phyloP scores from a whole-genome alignment of 2,888 invertebrate species.

The Stenoptilia bipunctidactyla region DNA sequence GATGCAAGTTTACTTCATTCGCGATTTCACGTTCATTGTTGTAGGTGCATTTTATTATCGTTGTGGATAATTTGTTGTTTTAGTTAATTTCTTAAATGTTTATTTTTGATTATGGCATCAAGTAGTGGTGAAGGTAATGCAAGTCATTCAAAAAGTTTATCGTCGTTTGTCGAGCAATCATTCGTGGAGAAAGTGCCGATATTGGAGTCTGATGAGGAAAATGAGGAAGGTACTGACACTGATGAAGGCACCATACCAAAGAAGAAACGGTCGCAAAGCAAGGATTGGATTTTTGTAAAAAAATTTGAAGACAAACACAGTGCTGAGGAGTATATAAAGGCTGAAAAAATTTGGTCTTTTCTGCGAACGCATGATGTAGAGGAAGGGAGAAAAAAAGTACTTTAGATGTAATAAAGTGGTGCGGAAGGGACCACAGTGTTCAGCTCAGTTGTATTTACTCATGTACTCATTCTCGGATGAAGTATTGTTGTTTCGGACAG shows the following conservation, averaged over 20 bases:
- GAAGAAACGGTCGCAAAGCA: background rate
- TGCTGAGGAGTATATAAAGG: background rate
- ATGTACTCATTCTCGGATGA: background rate
- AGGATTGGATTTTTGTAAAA: background rate
- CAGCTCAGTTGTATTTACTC: constrained; percentile 4
- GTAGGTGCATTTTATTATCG: too few species aligned
- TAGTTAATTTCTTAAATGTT: too few species aligned
- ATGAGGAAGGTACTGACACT: background rate
- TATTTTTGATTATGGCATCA: too few species aligned
- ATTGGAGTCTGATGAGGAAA: constrained; percentile 7
- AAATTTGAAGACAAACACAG: background rate
- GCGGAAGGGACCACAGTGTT: constrained; percentile 13
- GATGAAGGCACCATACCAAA: background rate
- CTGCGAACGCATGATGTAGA: constrained; percentile 10
- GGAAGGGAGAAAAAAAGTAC: constrained; percentile 1
- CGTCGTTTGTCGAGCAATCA: background rate
- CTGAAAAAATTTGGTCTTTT: background rate
- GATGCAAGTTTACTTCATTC: too few species aligned
- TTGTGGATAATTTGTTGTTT: constrained; percentile 10
- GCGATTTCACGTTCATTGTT: too few species aligned
- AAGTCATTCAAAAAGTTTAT: too few species aligned
- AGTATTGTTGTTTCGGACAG: constrained; percentile 5
- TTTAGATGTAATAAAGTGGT: constrained; percentile 6
- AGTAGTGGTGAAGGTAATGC: too few species aligned
- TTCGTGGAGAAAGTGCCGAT: constrained; percentile 15